Evolutionary conservation across 2,888 invertebrate genomes (phyloP).

Genomic region (Morpho deidamia): DNA sequence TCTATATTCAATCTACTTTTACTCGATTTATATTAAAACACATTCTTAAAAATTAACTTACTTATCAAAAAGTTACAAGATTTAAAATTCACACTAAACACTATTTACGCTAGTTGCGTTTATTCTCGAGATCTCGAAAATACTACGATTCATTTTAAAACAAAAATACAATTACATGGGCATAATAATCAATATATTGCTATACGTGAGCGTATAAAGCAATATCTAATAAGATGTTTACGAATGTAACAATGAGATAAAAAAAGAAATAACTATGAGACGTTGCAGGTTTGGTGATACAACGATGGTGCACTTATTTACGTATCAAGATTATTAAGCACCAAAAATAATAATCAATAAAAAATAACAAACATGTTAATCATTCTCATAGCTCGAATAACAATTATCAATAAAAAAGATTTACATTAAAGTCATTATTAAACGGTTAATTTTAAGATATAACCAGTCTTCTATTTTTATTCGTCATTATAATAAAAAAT

Average conservation of each 20-base stretch:
- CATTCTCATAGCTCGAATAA: background rate
- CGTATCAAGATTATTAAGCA: too few relatives aligned
- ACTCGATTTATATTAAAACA: slow-evolving; percentile 16
- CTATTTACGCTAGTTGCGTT: slow-evolving; percentile 17
- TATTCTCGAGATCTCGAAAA: slow-evolving; percentile 29
- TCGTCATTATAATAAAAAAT: slow-evolving; percentile 21
- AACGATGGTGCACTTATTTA: too few relatives aligned
- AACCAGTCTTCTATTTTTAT: slow-evolving; percentile 46
- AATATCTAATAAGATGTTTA: too few relatives aligned
- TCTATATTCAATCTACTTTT: slow-evolving; percentile 17
- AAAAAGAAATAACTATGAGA: too few relatives aligned
- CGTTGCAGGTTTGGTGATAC: too few relatives aligned
- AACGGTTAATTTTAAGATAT: slow-evolving; percentile 27
- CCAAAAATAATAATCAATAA: too few relatives aligned
- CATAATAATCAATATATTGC: too few relatives aligned
- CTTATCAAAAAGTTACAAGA: slow-evolving; percentile 17
- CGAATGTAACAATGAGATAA: too few relatives aligned
- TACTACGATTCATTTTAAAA: slow-evolving; percentile 16
- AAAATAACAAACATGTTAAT: background rate
- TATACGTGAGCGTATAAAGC: too few relatives aligned
- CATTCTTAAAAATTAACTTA: slow-evolving; percentile 21
- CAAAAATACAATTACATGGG: slow-evolving; percentile 5
- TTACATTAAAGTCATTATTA: slow-evolving; percentile 3
- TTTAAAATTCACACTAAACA: slow-evolving; percentile 10
- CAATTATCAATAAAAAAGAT: background rate